A percentile compares a stretch with the other conserved stretches of the same genome.
These are phyloP conservation scores for Morbakka virulenta DNA, from an alignment of 30 jellyfish, hydroid and myxozoan species.

Conservation along the genomic window DNA sequence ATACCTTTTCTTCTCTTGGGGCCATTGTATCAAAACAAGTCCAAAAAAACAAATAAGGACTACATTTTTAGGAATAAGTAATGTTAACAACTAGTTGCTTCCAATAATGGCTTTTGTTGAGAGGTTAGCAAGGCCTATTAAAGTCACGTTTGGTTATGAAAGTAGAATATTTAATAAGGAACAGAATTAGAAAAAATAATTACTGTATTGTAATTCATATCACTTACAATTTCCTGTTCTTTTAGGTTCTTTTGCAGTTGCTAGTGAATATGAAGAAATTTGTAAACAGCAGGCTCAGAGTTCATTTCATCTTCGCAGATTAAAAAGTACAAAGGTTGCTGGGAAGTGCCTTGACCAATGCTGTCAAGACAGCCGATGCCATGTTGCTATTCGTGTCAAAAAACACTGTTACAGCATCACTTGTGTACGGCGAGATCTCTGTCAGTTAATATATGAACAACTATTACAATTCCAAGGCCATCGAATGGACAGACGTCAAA, in stretches of 20 bases:
- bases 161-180: too few species aligned
- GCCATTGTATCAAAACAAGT: too few species aligned
- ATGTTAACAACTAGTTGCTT: too few species aligned
- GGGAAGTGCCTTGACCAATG: constrained; percentile 65
- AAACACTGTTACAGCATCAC: constrained; percentile 65
- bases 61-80: too few species aligned
- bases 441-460: constrained; percentile 70
- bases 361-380: constrained; percentile 67
- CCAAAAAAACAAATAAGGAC: too few species aligned
- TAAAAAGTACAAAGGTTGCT: constrained; percentile 30
- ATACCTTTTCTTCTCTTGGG: too few species aligned
- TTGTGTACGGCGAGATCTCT: constrained; percentile 62
- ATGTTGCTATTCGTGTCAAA: constrained; percentile 42
- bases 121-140: too few species aligned
- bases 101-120: too few species aligned
- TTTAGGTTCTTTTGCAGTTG: not conserved
- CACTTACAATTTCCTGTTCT: not conserved
- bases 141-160: too few species aligned
- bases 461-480: constrained; percentile 74
- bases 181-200: too few species aligned
- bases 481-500: constrained; percentile 76
- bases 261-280: constrained; percentile 38
- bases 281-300: constrained; percentile 88
- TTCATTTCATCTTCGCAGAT: constrained; percentile 56
- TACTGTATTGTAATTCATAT: too few species aligned